Base-by-base conservation (phyloP, 2,797 vertebrate species). In the Pseudochaenichthys georgianus region DNA sequence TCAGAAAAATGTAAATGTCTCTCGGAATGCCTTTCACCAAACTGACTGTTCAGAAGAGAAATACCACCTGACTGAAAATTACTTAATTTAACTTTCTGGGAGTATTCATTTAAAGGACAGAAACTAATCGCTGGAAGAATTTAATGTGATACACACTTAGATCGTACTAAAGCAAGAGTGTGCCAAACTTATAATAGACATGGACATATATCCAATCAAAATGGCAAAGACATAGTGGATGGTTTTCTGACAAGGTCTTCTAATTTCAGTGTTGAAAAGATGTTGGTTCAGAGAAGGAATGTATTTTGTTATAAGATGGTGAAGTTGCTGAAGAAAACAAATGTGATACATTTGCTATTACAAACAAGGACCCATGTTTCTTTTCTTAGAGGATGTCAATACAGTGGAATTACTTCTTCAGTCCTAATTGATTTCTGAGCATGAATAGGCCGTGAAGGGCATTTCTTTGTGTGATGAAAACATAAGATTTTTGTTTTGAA, bases 271-370 rank as follows among this genome's bases (percentile, higher is more conserved):
- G 71, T 21, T 76, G 70, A 71, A 65, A 81, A 64, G 42, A 66
- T 16, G n/a, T 17, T 57, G 53, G 61, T 70, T 69, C 10, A 42
- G 43, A 72, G 46, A 51, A 79, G 70, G 64, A 64, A 55, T 55
- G 47, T 46, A 48, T 76, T 69, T 41, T 76, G 53, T 52, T 75
- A 77, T 50, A 70, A 68, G 51, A 42, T 65, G 38, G 19, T 75
- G 61, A 82, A 13, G 21, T 5, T 3, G 41, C 51, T 3, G 31
- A 21, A 50, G 71, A 59, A 59, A 76, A 58, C 1, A 69, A 66
- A 53, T 65, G 53, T 64, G 13, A 23, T 31, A 46, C 28, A 41
- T 51, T 28, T 41, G 54, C 62, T 42, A 55, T 46, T 66, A 31
- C 28, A 21, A 76, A 72, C 45, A 72, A 75, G 50, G 50, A 59